Base-by-base conservation (phyloP, 53 echinoderm and acorn worm species). In the Apostichopus leukothele region DNA sequence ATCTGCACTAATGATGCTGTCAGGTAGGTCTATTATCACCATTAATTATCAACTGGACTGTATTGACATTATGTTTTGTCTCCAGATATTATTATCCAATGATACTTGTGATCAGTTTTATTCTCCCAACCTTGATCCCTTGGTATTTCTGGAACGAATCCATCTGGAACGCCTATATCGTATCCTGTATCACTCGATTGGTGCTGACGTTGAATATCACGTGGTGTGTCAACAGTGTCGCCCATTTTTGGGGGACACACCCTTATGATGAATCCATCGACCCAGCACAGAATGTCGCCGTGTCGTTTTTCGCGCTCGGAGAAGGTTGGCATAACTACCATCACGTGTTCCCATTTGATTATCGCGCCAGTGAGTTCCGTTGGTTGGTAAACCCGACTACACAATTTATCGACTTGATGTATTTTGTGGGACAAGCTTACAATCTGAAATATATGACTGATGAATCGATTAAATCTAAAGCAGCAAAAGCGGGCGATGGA, bases 141-240 rank as follows among this genome's bases (percentile, higher is more conserved):
- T 74, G 51, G 11, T 57, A 67, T 18, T 89, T 50, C 59, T 95
- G 95, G 95, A 90, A 90, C 20, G 95, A 95, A 77, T 75, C 90
- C 12, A 14, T 60, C 75, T 86, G 89, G 90, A 95, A 95, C 50
- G 90, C 95, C 59, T 88, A 80, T 53, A 78, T 83, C 83, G 93
- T 95, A 12, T 78, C 88, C 26, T 78, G 87, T 1, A 3, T 95
- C 11, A 74, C 92, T 10, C 93, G 95, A 52, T 93, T 90, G 89
- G 90, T 90, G 52, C 54, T 95, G 75, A 73, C 81, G 8, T 89
- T 93, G 9, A 90, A 95, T 89, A 81, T 86, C 78, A 95, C 95
- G 0, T 95, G 95, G 95, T 71, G 50, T 52, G 78, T 77, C 9
- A 77, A 77, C 78, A 77, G 78, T 27, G 78, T 25, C 50, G 78